Evolutionary conservation across 2,113 vertebrate genomes (phyloP).

Genomic region (Pedionomus torquatus): DNA sequence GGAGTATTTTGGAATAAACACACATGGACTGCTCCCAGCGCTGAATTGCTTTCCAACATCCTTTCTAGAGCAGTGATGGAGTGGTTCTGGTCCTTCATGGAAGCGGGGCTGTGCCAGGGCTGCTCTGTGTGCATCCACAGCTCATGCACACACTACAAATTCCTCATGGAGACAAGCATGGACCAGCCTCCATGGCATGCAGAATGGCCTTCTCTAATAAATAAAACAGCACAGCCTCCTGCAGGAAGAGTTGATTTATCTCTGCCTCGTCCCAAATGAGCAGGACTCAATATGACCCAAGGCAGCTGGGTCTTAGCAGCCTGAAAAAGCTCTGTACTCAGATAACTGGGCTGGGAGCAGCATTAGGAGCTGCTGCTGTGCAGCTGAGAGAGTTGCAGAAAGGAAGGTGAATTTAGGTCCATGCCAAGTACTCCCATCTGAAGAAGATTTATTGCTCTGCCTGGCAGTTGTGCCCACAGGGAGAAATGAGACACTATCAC

Average conservation of each 20-base stretch:
- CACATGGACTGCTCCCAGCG: fast-evolving
- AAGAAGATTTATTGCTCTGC: constrained; percentile 12
- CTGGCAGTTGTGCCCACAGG: neutral
- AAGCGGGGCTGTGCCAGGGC: neutral
- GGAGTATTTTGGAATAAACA: neutral
- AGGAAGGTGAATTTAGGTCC: neutral
- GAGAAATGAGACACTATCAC: neutral
- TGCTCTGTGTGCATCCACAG: neutral
- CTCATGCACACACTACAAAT: neutral
- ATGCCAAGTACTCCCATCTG: neutral
- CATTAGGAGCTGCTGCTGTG: neutral
- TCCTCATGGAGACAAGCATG: neutral
- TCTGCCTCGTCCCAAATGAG: neutral
- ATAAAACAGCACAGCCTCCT: neutral
- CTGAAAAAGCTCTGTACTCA: neutral
- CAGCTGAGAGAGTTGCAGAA: neutral
- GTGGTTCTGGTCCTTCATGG: neutral
- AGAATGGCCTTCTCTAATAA: neutral
- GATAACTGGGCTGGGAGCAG: neutral
- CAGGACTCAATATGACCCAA: neutral
- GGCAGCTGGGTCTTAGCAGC: neutral
- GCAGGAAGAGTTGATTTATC: neutral
- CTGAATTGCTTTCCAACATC: neutral
- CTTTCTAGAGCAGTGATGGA: neutral
- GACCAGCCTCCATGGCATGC: neutral